These are phyloP conservation scores for Aplocera efformata DNA, from an alignment of 2,888 invertebrate species.

Conservation along the genomic window DNA sequence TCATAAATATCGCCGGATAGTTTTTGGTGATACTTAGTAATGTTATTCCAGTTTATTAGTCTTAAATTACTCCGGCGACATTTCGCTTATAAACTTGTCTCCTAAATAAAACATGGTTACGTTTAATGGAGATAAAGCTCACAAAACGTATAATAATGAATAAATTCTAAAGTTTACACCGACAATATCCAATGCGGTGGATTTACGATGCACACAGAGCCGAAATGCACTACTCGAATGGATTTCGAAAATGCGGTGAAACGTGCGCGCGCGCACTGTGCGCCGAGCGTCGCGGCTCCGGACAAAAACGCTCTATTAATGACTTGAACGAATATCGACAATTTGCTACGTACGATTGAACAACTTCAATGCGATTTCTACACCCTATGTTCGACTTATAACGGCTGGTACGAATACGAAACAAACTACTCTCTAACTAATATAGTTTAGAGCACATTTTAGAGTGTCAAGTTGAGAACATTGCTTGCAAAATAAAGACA, in stretches of 20 bases:
- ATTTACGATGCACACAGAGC: conserved; percentile 47
- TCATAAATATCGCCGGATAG: conserved; percentile 28
- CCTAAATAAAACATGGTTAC: conserved; percentile 31
- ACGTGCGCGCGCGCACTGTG: conserved; percentile 47
- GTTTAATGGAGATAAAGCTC: conserved; percentile 33
- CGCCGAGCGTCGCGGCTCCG: conserved; percentile 32
- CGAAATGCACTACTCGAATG: conserved; percentile 49
- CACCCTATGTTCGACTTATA: conserved; percentile 54
- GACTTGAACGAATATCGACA: conserved; percentile 68
- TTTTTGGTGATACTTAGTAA: conserved; percentile 26
- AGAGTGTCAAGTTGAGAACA: conserved; percentile 14
- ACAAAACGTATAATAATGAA: conserved; percentile 28
- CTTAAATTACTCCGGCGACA: conserved; percentile 30
- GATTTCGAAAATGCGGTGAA: conserved; percentile 46
- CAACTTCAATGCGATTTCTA: conserved; percentile 68
- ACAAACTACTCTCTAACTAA: conserved; percentile 23
- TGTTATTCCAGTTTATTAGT: conserved; percentile 25
- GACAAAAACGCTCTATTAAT: conserved; percentile 64
- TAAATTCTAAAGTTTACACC: conserved; percentile 33
- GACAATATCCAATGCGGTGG: conserved; percentile 36
- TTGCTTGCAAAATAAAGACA: conserved; percentile 64
- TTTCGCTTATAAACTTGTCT: conserved; percentile 30
- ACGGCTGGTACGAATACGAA: conserved; percentile 31
- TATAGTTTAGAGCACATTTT: conserved; percentile 24
- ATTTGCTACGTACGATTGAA: conserved; percentile 77